Evolutionary conservation across 1,140 invertebrate genomes (phyloP).

Genomic region (Delia radicum): DNA sequence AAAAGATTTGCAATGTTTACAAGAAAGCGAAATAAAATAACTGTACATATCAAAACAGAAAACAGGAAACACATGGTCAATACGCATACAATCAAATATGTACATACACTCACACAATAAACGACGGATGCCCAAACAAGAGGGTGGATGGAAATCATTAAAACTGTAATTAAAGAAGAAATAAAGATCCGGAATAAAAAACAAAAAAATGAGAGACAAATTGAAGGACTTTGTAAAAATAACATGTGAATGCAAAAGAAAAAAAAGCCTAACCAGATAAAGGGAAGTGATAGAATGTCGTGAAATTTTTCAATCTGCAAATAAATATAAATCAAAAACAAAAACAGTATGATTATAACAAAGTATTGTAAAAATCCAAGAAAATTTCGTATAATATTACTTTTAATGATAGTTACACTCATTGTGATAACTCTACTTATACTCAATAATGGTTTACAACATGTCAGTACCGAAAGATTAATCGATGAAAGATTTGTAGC

Average conservation of each 20-base stretch:
- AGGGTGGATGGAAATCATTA: slow-evolving; percentile 8
- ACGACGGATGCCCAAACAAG: not conserved
- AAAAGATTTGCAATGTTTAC: not conserved
- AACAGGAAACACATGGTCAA: slow-evolving; percentile 27
- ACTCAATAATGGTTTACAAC: slow-evolving; percentile 34
- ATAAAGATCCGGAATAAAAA: not conserved
- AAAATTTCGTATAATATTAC: slow-evolving; percentile 50
- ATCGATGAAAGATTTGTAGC: slow-evolving; percentile 50
- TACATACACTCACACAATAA: slow-evolving; percentile 2
- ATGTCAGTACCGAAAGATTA: slow-evolving; percentile 37
- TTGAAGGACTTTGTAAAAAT: not conserved
- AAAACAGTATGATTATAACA: slow-evolving; percentile 53
- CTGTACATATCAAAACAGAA: slow-evolving; percentile 23
- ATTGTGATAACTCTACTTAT: slow-evolving; percentile 49
- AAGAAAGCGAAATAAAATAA: not conserved
- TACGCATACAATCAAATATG: not conserved
- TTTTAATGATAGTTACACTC: slow-evolving; percentile 44
- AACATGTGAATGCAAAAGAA: not conserved
- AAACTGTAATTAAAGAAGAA: not conserved
- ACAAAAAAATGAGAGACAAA: not conserved
- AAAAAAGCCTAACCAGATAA: no score
- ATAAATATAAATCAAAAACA: slow-evolving; percentile 36
- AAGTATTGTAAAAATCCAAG: slow-evolving; percentile 53
- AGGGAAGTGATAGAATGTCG: no score
- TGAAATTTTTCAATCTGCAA: not conserved